A percentile compares a stretch with the other conserved stretches of the same genome.
Evolutionary conservation across 92 coral and sea anemone species (phyloP).

Genomic region (Umimayanthus kanabou): DNA sequence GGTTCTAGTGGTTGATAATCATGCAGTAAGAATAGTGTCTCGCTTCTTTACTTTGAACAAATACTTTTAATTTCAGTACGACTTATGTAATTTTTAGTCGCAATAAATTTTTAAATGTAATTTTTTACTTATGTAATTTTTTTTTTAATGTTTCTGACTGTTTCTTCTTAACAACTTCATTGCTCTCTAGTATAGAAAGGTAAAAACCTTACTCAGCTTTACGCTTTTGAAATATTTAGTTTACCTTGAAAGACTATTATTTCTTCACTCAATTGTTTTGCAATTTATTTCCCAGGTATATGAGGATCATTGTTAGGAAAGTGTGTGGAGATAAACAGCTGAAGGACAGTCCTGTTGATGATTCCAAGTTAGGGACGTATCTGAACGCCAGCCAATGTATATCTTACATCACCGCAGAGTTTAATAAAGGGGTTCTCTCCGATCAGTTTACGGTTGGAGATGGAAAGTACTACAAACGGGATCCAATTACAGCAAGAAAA

Average conservation of each 20-base stretch:
- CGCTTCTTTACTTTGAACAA: no score
- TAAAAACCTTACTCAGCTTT: no score
- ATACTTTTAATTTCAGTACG: no score
- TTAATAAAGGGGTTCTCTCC: not conserved
- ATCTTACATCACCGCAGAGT: constrained; percentile 23
- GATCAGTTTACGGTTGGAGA: constrained; percentile 3
- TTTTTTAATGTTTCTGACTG: not conserved
- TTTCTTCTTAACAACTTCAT: no score
- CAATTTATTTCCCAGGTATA: not conserved
- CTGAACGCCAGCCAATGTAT: not conserved
- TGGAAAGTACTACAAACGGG: not conserved
- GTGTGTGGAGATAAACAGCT: not conserved
- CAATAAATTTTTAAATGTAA: no score
- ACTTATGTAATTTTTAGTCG: no score
- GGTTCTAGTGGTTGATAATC: no score
- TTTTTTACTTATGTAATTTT: no score
- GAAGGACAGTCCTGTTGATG: not conserved
- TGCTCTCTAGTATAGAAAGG: no score
- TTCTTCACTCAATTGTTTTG: no score
- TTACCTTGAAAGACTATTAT: not conserved
- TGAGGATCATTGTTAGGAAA: not conserved
- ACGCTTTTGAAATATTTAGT: not conserved
- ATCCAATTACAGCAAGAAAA: not conserved
- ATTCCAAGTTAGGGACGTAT: not conserved
- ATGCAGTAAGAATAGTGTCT: no score